Evolutionary conservation across 2,797 vertebrate genomes (phyloP), one percentile per base, ranked within the genome.

Genomic region (Lophius americanus): DNA sequence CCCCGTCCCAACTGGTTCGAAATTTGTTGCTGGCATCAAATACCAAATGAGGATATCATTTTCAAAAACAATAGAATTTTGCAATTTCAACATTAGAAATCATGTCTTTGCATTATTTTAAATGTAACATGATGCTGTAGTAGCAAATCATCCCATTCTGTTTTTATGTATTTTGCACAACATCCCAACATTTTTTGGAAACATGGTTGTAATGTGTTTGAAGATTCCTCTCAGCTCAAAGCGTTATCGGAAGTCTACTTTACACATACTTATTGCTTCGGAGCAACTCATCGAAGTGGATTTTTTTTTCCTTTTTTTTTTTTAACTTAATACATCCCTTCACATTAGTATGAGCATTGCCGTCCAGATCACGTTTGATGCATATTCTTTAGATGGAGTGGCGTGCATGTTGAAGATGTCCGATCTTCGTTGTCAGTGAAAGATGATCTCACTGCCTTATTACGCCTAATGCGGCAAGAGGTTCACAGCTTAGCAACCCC

Each of bases 201-300:
- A 23, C 23, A 23, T 23, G 23, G 23, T 23, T 23, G 1, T 41
- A 42, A 42, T 0, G 0, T 58, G 49, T 55, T 62, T 32, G 9
- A 51, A 54, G 43, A 8, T 36, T 71, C 41, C 9, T 35, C 33
- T 82, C 68, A 32, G 51, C 66, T 76, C 36, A 46, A 66, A 79
- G 44, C 55, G 46, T 49, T 36, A 65, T 57, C 36, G 65, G 32
- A 76, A 64, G 64, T 61, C 60, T 70, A 68, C 51, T 80, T 70
- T 70, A 87, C 67, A 88, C 7, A 81, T 58, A 87, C 64, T 84
- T 91, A 92, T 92, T 92, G 89, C 88, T 91, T 72, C 64, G 59
- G 58, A 79, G 75, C 86, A 87, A 47, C 6, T 3, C 6, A 14
- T 47, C 46, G 13, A 47, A 7, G 12, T n/a, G 46, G 5, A 5